These are phyloP conservation scores for Nematolebias whitei DNA, from an alignment of 2,113 vertebrate species.

Conservation along the genomic window DNA sequence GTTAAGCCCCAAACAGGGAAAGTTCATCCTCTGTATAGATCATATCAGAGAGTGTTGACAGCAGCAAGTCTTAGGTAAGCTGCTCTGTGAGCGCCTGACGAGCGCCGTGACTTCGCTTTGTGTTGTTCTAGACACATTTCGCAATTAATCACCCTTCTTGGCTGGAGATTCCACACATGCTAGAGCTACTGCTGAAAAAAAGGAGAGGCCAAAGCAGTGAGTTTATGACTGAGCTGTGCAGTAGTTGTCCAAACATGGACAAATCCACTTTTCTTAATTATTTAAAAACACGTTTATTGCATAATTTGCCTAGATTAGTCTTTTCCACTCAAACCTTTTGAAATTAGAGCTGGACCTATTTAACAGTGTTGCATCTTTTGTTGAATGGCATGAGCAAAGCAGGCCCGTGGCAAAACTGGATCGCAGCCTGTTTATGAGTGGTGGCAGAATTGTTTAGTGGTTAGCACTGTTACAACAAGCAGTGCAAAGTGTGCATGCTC, in stretches of 20 bases:
- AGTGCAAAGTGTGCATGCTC: background rate
- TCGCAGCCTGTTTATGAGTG: background rate
- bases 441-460: background rate
- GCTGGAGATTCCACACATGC: conserved; percentile 52
- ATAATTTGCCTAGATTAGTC: background rate
- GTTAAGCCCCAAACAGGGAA: conserved; percentile 78
- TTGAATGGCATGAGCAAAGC: background rate
- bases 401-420: background rate
- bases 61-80: conserved; percentile 75
- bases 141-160: conserved; percentile 66
- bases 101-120: conserved; percentile 55
- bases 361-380: background rate
- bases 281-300: background rate
- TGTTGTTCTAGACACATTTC: conserved; percentile 64
- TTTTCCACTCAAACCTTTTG: background rate
- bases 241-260: background rate
- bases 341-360: background rate
- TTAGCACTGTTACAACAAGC: background rate
- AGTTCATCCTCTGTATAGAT: conserved; percentile 77
- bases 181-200: conserved; percentile 19
- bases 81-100: conserved; percentile 59
- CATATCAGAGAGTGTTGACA: conserved; percentile 75
- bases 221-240: background rate
- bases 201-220: background rate
- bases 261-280: background rate